phyloP scores from a whole-genome alignment of 1,140 invertebrate genomes.

The Caenorhabditis inopinata region DNA sequence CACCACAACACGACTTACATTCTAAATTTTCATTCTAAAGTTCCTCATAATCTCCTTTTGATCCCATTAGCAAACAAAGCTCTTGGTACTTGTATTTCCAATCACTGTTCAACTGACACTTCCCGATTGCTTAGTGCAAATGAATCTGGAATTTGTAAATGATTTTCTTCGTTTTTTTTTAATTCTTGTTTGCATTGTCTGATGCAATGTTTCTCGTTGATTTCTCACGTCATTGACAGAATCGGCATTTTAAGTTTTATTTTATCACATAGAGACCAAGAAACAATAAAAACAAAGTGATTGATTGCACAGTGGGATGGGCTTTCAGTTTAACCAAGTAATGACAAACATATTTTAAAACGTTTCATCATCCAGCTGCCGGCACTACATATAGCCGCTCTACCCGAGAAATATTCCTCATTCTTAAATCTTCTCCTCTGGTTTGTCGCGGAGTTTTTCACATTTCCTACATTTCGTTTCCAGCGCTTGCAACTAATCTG shows the following conservation, averaged over 20 bases:
- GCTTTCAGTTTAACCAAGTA: background rate
- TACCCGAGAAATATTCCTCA: background rate
- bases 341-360: background rate
- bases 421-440: background rate
- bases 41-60: background rate
- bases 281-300: constrained; percentile 32
- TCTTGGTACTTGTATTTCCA: background rate
- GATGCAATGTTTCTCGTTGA: too few species aligned
- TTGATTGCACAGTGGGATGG: constrained; percentile 4
- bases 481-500: too few species aligned
- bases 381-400: background rate
- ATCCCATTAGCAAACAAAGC: background rate
- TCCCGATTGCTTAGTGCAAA: too few species aligned
- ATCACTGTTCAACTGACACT: too few species aligned
- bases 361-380: background rate
- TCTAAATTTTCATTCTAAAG: background rate
- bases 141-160: too few species aligned
- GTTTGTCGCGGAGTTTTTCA: too few species aligned
- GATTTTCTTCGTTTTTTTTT: too few species aligned
- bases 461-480: too few species aligned
- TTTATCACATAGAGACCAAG: background rate
- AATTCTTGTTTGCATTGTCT: too few species aligned
- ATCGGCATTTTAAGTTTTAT: too few species aligned
- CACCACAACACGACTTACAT: background rate
- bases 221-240: too few species aligned